Evolutionary conservation across 92 coral and sea anemone species (phyloP), one percentile per base, ranked within the genome.

Genomic region (Metridium senile): DNA sequence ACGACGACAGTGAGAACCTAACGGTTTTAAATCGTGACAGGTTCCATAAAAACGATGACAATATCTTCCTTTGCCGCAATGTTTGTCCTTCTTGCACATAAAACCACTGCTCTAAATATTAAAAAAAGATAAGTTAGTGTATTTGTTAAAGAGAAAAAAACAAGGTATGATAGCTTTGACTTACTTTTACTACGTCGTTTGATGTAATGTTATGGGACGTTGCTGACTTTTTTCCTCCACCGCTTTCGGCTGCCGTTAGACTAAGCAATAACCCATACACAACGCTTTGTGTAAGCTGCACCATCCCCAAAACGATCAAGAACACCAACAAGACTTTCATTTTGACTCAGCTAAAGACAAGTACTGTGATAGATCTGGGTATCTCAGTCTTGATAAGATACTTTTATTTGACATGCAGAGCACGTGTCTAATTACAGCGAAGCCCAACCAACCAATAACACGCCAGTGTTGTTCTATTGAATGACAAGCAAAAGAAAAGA

Each of bases 1-100:
- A 9, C 99, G 92, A 23, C 99, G 86, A 46, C 99, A 95, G 68
- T 80, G 89, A 20, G 77, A 45, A 6, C 86, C 93, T 45, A 82
- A 33, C 28, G 85, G 77, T 72, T 92, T 89, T 77, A 97, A 87
- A 47, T 90, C 74, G 76, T 95, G 97, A 70, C 99, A 95, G 0
- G 84, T 79, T 31, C 95, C 91, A 88, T 95, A 92, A 77, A 92
- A 97, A 33, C 85, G 87, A 82, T 95, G 99, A 56, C 99, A 95
- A 64, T 84, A 95, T 61, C 45, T 76, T 72, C 88, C 97, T 66
- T 74, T 74, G 21, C 81, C 91, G 34, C 99, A 95, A 1, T 87
- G 88, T 59, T 86, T 93, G 78, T 95, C 97, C 57, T 87, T 92
- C 70, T 77, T 85, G 80, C 99, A 95, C 31, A 70, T 76, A 33